Evolutionary conservation across 2,797 vertebrate species (phyloP), one percentile per base, ranked within the genome.

Genomic region (Cheirogaleus major): DNA sequence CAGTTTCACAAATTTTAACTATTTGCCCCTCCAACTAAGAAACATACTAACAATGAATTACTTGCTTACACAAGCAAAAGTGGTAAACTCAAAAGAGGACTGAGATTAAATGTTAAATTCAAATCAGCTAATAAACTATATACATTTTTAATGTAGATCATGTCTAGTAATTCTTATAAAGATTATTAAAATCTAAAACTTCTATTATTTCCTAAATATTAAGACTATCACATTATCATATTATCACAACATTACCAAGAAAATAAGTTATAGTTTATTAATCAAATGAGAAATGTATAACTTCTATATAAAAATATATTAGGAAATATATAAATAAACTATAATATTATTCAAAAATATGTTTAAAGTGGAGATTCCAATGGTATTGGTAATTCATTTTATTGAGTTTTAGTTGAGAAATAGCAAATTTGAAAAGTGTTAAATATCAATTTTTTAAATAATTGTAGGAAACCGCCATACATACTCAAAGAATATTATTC

Each of bases 401-500:
- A 38, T 18, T 94, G 35, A 70, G 32, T 95, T 95, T 72, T 95
- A 94, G 90, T 25, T 57, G 35, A 61, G 85, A 97, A 98, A 93
- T 1, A 95, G 61, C 12, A 22, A 22, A 93, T 96, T 93, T 97
- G 57, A 95, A 96, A 81, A 96, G 97, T 95, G 93, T 97, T 43
- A 97, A 92, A 97, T 84, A 88, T 86, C 97, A 98, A 97, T 25
- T 15, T 25, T 55, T 76, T 30, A 69, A 95, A 89, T 96, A 98
- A 93, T 81, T 95, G 83, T 85, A 96, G 73, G 88, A 97, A 97
- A 98, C 41, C 8, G 84, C 50, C 84, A 96, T 52, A 90, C 67
- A 76, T 63, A 65, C 35, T 96, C 96, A 97, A 93, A 96, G 50
- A 94, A 93, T 96, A 76, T 96, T 96, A 98, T 94, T 89, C 97